Base-by-base conservation (phyloP, 2,888 invertebrate genomes). In the Thyatira batis region DNA sequence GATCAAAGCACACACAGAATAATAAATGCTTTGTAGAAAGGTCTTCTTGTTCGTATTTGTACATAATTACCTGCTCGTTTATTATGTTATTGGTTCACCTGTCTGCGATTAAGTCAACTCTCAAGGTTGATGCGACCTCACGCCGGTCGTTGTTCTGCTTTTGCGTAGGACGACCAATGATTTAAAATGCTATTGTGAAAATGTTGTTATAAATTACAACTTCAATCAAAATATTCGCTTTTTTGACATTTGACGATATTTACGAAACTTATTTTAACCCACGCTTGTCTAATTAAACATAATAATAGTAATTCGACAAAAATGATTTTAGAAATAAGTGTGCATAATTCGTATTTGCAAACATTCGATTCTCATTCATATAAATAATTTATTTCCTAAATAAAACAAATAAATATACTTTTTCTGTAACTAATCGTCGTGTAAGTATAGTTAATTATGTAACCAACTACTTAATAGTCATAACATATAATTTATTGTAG, bases 91-190 rank as follows among this genome's bases (percentile, higher is more conserved):
- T 53, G 55, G 61, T 57, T 69, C 62, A 70, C 60, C 65, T 74
- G 71, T 59, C 48, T 54, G 56, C 54, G 52, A 59, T 71, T 69
- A 71, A 72, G 61, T 64, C 58, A n/a, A 48, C 53, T 57, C 55
- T 61, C 75, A 79, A 81, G 76, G 76, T 73, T 71, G 51, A 43
- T 50, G 20, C 63, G 69, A 70, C 77, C 71, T 75, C 61, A 55
- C 53, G 52, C 44, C 70, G 70, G 72, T 69, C 71, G 69, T 75
- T 76, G 73, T 76, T 70, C 76, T 64, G 65, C 64, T 67, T 71
- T 63, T 54, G 59, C 62, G 77, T 79, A 64, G 76, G 76, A 69
- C 64, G 60, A 45, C 57, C 52, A 64, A 65, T 76, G 66, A 75
- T 73, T 71, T 72, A 60, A 67, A 63, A 69, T 67, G 58, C 68